Evolutionary conservation across 2,797 vertebrate genomes (phyloP), one percentile per base, ranked within the genome.

Genomic region (Knipowitschia caucasica): DNA sequence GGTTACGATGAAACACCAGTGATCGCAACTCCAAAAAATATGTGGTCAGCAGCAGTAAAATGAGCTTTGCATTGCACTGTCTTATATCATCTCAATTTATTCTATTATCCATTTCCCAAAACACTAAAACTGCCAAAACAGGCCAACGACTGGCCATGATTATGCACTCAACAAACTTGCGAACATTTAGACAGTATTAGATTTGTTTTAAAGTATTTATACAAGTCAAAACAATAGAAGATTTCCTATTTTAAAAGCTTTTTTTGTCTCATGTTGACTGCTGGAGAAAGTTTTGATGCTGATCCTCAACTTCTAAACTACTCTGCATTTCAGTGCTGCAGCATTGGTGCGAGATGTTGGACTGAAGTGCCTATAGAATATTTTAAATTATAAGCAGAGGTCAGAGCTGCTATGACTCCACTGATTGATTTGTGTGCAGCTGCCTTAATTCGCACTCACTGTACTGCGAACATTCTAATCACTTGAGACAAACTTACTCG

Each of bases 331-430:
- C 15, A 46, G 20, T 29, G 25, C 44, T 18, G 44, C 18, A 8
- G 27, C 45, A 34, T 21, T 49, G 14, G 17, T n/a, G 27, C 12
- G 46, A 49, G 46, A 47, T 47, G 27, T 31, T 30, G 10, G 23
- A 49, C 29, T n/a, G 29, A 49, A 49, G 20, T 31, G 45, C 45
- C 45, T 49, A 33, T 49, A 49, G 46, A 49, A 49, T 49, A 49
- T 49, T 21, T 34, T 49, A 33, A 49, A 49, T 14, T 23, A 33
- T 23, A 49, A 49, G 29, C 20, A 49, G 17, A 33, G 46, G 30
- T 49, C 30, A 49, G 46, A 23, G 46, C 46, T 23, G 46, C 29
- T 33, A 33, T 49, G 46, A 49, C 46, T 49, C 8, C 18, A n/a
- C 34, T 38, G 31, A 51, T 35, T 51, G 31, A 52, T 38, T 26